A percentile compares a stretch with the other conserved stretches of the same genome.
phyloP scores from a whole-genome alignment of 2,113 vertebrate genomes.

The Collichthys lucidus region DNA sequence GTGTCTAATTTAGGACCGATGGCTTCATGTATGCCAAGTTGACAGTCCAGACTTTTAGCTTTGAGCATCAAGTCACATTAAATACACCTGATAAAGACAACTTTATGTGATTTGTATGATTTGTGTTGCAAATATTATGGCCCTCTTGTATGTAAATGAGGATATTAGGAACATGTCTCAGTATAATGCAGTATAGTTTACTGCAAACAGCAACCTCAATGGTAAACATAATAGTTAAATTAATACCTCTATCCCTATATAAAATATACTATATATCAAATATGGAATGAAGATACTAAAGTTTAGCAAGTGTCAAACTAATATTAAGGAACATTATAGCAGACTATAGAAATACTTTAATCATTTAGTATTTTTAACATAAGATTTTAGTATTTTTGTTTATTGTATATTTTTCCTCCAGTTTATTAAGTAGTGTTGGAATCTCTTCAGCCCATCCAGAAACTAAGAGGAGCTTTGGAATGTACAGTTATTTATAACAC shows the following conservation, averaged over 20 bases:
- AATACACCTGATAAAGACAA: not conserved
- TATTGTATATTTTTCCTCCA: not conserved
- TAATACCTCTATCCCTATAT: too few relatives aligned
- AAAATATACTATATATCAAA: too few relatives aligned
- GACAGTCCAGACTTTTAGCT: not conserved
- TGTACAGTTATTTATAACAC: not conserved
- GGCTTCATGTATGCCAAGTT: not conserved
- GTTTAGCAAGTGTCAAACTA: not conserved
- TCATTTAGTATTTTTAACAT: not conserved
- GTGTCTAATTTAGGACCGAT: not conserved
- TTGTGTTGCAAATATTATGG: too few relatives aligned
- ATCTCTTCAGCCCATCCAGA: not conserved
- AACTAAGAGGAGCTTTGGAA: not conserved
- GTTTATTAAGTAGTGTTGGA: not conserved
- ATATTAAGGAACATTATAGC: not conserved
- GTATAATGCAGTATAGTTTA: too few relatives aligned
- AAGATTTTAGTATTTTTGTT: too few relatives aligned
- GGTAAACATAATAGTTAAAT: too few relatives aligned
- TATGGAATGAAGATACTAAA: not conserved
- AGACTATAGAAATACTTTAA: not conserved
- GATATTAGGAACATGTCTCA: too few relatives aligned
- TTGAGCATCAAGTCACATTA: not conserved
- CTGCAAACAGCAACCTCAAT: too few relatives aligned
- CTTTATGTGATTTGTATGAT: too few relatives aligned
- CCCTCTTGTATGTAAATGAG: too few relatives aligned